Conservation (phyloP, 1,140 invertebrate species). For the Rhyacophila brunnea region DNA sequence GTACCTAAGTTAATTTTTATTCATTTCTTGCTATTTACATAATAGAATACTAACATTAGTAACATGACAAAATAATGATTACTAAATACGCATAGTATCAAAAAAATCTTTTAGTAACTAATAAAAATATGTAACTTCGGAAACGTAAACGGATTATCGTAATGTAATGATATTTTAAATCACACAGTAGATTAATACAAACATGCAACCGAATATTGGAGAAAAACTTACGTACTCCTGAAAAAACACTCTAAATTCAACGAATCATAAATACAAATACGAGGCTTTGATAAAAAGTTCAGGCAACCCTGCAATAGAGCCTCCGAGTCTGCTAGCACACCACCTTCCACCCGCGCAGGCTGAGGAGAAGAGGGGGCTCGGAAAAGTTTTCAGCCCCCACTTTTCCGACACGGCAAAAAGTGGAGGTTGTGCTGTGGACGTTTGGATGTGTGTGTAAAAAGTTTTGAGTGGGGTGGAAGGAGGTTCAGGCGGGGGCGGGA, state of each 20-base stretch:
- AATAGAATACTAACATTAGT: not conserved
- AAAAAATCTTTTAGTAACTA: no score
- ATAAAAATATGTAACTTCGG: no score
- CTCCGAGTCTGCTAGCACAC: slow-evolving; percentile 11
- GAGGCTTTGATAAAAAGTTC: not conserved
- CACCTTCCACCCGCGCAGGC: not conserved
- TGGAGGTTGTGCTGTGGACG: slow-evolving; percentile 17
- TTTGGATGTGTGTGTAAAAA: slow-evolving; percentile 17
- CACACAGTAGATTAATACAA: no score
- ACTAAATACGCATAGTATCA: no score
- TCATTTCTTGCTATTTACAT: not conserved
- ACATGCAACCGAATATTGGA: no score
- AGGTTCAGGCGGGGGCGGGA: slow-evolving; percentile 4
- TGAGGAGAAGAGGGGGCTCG: slow-evolving; percentile 20
- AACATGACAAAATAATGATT: no score
- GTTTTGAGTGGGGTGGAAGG: slow-evolving; percentile 21
- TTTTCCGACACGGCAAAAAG: slow-evolving; percentile 32
- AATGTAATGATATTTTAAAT: no score
- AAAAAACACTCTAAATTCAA: no score
- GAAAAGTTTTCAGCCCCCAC: slow-evolving; percentile 32
- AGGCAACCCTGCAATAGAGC: slow-evolving; percentile 11
- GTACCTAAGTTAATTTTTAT: not conserved
- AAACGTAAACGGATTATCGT: no score
- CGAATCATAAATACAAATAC: no score
- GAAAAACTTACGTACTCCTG: no score